Evolutionary conservation across 1,140 invertebrate species (phyloP), one percentile per base, ranked within the genome.

Genomic region (Platyura marginata): DNA sequence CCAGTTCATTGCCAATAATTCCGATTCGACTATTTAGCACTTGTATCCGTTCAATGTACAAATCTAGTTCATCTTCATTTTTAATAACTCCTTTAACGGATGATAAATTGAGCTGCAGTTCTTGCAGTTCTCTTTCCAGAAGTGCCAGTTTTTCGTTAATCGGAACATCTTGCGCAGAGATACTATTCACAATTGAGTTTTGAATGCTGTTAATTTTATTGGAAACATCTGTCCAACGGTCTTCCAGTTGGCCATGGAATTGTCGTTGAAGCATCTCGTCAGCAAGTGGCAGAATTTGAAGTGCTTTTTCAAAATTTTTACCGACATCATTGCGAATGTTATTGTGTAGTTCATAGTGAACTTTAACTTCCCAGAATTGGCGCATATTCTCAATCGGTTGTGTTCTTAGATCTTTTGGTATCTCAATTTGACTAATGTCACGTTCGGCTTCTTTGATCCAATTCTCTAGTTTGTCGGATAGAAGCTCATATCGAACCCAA

Each of bases 361-460:
- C 84, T 61, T 85, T 88, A 32, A 90, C 58, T 63, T 88, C 84
- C 83, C 84, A 88, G 58, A 86, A 87, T 49, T 81, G 72, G 48
- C 79, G 70, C 59, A 85, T 74, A 48, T 83, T 74, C 41, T 74
- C 71, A 25, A 74, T 73, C 15, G 72, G 72, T 33, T 72, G 70
- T 23, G 66, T 63, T 23, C 68, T 62, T 19, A 67, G 64, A 32
- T 68, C 60, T 23, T 65, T 52, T 34, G 69, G 64, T 29, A 74
- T 59, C 43, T 67, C 61, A 16, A 72, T 64, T 19, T 62, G 52
- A 19, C 55, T 54, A 19, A 80, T 51, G 55, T 81, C 75, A 47
- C 68, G 68, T 51, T 82, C 78, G 1, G 79, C 77, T 21, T 67
- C 64, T 25, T 70, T 72, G 53, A 87, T 74, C 74, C 83, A 88